phyloP scores from a whole-genome alignment of 2,797 vertebrate species.

The Naso thynnoides region DNA sequence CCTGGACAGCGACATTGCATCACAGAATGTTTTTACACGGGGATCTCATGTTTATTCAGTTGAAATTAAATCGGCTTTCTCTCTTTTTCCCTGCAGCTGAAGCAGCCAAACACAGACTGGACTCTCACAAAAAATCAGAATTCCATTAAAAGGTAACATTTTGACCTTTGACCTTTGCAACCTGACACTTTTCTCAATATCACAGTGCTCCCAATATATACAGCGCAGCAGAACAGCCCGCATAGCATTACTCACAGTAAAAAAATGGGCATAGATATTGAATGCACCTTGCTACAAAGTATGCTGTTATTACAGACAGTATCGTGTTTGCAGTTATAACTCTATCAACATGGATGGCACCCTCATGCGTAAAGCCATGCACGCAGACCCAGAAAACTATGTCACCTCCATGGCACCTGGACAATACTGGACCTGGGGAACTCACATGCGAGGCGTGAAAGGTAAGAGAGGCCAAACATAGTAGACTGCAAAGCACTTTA shows the following conservation, averaged over 20 bases:
- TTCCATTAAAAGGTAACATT: conserved; percentile 89
- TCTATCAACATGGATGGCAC: conserved; percentile 88
- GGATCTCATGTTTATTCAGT: not conserved
- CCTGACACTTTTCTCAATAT: no score
- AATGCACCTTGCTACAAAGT: not conserved
- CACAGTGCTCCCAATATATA: no score
- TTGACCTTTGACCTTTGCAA: conserved; percentile 1
- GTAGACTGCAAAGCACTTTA: not conserved
- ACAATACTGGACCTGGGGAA: conserved; percentile 89
- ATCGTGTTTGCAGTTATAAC: conserved; percentile 80
- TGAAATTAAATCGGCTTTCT: not conserved
- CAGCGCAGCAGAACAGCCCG: no score
- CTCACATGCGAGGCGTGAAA: conserved; percentile 83
- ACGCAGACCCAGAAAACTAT: conserved; percentile 86
- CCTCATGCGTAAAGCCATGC: conserved; percentile 84
- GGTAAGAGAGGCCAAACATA: conserved; percentile 49
- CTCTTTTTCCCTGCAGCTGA: conserved; percentile 82
- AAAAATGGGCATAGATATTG: not conserved
- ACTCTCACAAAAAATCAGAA: conserved; percentile 87
- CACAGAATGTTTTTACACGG: not conserved
- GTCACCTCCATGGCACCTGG: conserved; percentile 89
- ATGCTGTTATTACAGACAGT: conserved; percentile 17
- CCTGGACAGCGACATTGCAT: not conserved
- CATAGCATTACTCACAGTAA: no score
- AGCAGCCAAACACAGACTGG: conserved; percentile 92